phyloP scores from a whole-genome alignment of 2,797 vertebrate genomes.

The Mormyrus proboscirostris region DNA sequence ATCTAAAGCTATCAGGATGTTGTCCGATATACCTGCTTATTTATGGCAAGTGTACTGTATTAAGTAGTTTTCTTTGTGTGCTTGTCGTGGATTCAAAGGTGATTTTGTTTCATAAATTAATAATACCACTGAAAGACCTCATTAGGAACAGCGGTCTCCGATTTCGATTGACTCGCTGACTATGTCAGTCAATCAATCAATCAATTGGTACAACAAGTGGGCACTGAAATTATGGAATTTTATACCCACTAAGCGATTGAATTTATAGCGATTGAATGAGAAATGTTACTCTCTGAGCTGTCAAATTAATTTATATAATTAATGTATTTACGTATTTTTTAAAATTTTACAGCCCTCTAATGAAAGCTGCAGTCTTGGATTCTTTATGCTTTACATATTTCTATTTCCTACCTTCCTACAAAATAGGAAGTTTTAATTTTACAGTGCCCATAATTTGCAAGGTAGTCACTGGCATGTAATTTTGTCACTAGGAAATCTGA shows the following conservation, averaged over 20 bases:
- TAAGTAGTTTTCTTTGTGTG: not conserved
- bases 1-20: not conserved
- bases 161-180: constrained; percentile 13
- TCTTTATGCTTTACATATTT: not conserved
- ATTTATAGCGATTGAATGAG: not conserved
- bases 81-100: not conserved
- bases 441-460: not conserved
- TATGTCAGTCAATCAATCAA: constrained; percentile 21
- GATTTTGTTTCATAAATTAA: constrained; percentile 11
- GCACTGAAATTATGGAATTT: not conserved
- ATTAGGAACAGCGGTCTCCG: constrained; percentile 30
- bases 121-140: constrained; percentile 22
- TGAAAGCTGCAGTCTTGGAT: not conserved
- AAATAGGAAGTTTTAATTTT: not conserved
- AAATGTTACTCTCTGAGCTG: not conserved
- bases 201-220: not conserved
- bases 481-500: constrained; percentile 7
- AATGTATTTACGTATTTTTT: not conserved
- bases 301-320: not conserved
- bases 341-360: not conserved
- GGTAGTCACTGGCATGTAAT: constrained; percentile 15
- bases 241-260: not conserved
- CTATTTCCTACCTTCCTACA: not conserved
- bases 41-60: not conserved
- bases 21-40: not conserved